These are phyloP conservation scores for Operophtera brumata DNA, from an alignment of 2,888 invertebrate genomes.

Conservation along the genomic window DNA sequence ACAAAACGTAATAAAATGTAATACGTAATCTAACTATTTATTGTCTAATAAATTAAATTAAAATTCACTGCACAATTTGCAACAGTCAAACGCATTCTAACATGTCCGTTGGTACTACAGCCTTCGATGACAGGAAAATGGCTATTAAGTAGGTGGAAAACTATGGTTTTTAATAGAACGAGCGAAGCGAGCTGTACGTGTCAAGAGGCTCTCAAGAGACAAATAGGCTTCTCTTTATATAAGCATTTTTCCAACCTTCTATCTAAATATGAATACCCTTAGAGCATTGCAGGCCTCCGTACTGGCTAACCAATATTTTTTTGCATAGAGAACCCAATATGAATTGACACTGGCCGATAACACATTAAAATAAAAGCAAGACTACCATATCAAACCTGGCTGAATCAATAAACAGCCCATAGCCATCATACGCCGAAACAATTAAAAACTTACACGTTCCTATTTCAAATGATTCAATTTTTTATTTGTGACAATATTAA, in stretches of 20 bases:
- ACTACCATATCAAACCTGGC: conserved; percentile 22
- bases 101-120: conserved; percentile 53
- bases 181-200: no score
- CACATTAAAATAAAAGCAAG: conserved; percentile 6
- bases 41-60: conserved; percentile 50
- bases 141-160: conserved; percentile 58
- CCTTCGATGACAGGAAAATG: conserved; percentile 71
- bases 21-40: conserved; percentile 32
- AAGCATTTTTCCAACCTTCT: no score
- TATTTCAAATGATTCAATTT: conserved; percentile 69
- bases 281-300: no score
- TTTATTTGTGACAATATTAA: conserved; percentile 48
- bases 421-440: conserved; percentile 31
- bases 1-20: conserved; percentile 22
- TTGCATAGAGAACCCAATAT: no score
- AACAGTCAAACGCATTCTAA: conserved; percentile 55
- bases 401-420: conserved; percentile 25
- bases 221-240: no score
- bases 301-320: no score
- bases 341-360: neutral
- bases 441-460: conserved; percentile 56
- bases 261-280: no score
- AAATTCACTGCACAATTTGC: conserved; percentile 53
- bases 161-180: conserved; percentile 59
- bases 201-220: no score